Evolutionary conservation across 2,888 invertebrate species (phyloP), one percentile per base, ranked within the genome.

Genomic region (Drosophila merina): DNA sequence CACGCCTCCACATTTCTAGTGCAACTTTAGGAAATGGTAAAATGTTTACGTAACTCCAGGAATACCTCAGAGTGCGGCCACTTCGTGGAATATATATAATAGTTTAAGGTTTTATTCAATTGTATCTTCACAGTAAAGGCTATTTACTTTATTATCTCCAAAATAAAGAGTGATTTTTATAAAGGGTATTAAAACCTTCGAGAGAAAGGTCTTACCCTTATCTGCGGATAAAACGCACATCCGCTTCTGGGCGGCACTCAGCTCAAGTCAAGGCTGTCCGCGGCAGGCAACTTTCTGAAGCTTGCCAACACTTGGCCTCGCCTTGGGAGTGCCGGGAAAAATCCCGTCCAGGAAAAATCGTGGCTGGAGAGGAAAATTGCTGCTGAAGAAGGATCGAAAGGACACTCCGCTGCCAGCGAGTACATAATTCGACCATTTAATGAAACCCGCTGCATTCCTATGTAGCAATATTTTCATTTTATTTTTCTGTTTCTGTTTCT

Each of bases 381-480:
- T 28, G 28, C 5, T 5, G 28, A 9, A 55, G 31, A 60, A 60
- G n/a, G 48, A 62, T 26, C 30, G 26, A 38, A 62, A 62, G 64
- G 60, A 62, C 55, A 63, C 31, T 51, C 58, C 47, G 67, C 64
- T 52, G 56, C 26, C 56, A 58, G 49, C 28, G 58, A 74, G 54
- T 55, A 59, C 59, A 74, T 74, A 73, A 74, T 73, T 73, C 49
- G 51, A 73, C 56, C 54, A 73, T 80, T 82, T 83, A 86, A 88
- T 86, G 86, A 79, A 83, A 73, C 72, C 45, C 58, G 49, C 72
- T 72, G 70, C 74, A 71, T 56, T 71, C 70, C 52, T 68, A 55
- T 64, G 48, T 56, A 50, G 36, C 44, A 20, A 60, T 42, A 48
- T 33, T 57, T 63, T 40, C 51, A 55, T 74, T 51, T 31, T 42